Conservation (phyloP, 2,797 vertebrate genomes). For the Onychomys torridus region DNA sequence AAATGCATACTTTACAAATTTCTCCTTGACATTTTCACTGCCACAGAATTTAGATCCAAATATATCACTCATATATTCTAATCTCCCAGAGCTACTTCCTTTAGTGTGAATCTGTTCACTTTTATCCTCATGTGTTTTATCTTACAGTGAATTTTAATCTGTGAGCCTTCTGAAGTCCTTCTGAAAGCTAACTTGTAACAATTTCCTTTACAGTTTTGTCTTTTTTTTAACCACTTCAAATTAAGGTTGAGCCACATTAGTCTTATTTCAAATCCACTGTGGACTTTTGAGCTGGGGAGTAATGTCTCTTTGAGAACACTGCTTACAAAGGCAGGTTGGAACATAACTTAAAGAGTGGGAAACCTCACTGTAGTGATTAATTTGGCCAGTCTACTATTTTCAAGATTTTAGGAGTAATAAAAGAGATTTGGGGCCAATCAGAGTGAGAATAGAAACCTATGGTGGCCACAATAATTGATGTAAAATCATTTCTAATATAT, state of each 20-base stretch:
- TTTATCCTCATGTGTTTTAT: constrained; percentile 60
- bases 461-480: not conserved
- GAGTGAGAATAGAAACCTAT: constrained; percentile 24
- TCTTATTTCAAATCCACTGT: constrained; percentile 53
- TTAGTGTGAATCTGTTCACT: constrained; percentile 46
- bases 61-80: constrained; percentile 29
- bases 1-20: constrained; percentile 20
- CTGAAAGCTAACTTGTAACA: constrained; percentile 54
- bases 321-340: not conserved
- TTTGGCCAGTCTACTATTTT: not conserved
- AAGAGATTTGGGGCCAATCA: constrained; percentile 22
- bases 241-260: constrained; percentile 29
- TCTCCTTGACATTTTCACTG: constrained; percentile 53
- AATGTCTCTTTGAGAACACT: constrained; percentile 52
- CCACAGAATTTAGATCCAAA: constrained; percentile 45
- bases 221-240: constrained; percentile 53
- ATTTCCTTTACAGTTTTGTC: constrained; percentile 44
- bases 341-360: constrained; percentile 6
- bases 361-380: not conserved
- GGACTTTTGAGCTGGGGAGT: constrained; percentile 42
- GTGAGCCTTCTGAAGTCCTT: constrained; percentile 41
- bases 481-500: constrained; percentile 50
- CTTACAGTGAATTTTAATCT: constrained; percentile 59
- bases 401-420: constrained; percentile 34
- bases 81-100: constrained; percentile 52